Evolutionary conservation across 2,888 invertebrate genomes (phyloP), one percentile per base, ranked within the genome.

Genomic region (Bruchidius siliquastri): DNA sequence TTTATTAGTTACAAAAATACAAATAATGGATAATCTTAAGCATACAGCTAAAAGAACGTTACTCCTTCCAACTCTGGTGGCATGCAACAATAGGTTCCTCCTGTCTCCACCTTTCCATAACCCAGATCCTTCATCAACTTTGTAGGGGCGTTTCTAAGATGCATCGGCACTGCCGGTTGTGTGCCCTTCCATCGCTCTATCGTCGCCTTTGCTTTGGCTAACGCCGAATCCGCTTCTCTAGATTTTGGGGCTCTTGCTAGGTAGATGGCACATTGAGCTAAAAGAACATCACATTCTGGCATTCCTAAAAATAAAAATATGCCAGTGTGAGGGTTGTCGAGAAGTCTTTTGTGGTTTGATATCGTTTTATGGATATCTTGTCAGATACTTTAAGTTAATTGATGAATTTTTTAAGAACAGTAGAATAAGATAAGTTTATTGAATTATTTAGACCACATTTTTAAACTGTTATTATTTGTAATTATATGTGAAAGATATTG

Each of bases 81-180:
- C 90, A 93, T 89, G 82, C 92, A 93, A 67, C 85, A 87, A 20
- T 91, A 84, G 71, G 89, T 89, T 4, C 91, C 90, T 70, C 88
- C 86, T 80, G 89, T 89, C 74, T 90, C 88, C 67, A 82, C 80
- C 82, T 88, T 88, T 21, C 90, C 91, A 82, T 92, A 92, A 90
- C 94, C 94, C 79, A 95, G 85, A 84, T 92, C 88, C 83, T 90
- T 90, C 94, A 94, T 94, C 0, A 95, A 87, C 83, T 89, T 92
- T 0, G 94, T 94, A 2, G 94, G 91, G n/a, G 94, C 94, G 87
- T 95, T 94, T 74, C 95, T 88, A 77, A 95, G 87, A 86, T 94
- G 93, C 75, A 95, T 87, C 0, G 95, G 95, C 6, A 95, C 93
- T 0, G 90, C 85, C 0, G 95, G 95, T 74, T 93, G 88, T 0